Evolutionary conservation across 2,797 vertebrate species (phyloP), one percentile per base, ranked within the genome.

Genomic region (Selene dorsalis): DNA sequence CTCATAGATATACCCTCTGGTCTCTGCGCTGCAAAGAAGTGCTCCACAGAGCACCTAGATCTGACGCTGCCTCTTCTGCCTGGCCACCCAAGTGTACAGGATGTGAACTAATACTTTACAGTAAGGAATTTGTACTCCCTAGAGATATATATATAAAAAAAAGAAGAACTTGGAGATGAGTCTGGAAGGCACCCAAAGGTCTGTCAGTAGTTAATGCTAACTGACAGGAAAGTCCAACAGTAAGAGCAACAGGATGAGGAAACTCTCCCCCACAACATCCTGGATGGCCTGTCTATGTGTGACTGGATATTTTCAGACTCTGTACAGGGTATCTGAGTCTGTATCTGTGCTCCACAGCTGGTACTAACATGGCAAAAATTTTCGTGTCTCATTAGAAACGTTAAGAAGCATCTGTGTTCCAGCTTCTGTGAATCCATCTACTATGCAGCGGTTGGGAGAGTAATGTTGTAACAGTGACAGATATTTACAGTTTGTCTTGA

Each of bases 241-340:
- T 62, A 83, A 84, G 83, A 93, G 91, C 90, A 93, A 94, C 93
- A 94, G 94, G 93, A 94, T 93, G 79, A 91, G 93, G 93, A 95
- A 94, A 87, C 78, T 57, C 88, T 82, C 90, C 89, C 87, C 83
- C 88, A 84, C 80, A 82, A 88, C 92, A 93, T 94, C 93, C 93
- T 94, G 93, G 88, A 91, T 88, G 87, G 77, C 79, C 79, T 66
- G 76, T 78, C 55, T 82, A 78, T 90, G 82, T 90, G 85, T 88
- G 87, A 87, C 87, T 80, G 81, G 85, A 85, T 93, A 87, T 92
- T 93, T 92, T 92, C 86, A 91, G 88, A 90, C 77, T 45, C 61
- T 22, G 50, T 7, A 41, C 64, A 67, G 64, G 32, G 38, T 82
- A 75, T 87, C 67, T 79, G 61, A 6, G 64, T 78, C 56, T 84